Evolutionary conservation across 2,113 vertebrate genomes (phyloP), one percentile per base, ranked within the genome.

Genomic region (Plecturocebus donacophilus): DNA sequence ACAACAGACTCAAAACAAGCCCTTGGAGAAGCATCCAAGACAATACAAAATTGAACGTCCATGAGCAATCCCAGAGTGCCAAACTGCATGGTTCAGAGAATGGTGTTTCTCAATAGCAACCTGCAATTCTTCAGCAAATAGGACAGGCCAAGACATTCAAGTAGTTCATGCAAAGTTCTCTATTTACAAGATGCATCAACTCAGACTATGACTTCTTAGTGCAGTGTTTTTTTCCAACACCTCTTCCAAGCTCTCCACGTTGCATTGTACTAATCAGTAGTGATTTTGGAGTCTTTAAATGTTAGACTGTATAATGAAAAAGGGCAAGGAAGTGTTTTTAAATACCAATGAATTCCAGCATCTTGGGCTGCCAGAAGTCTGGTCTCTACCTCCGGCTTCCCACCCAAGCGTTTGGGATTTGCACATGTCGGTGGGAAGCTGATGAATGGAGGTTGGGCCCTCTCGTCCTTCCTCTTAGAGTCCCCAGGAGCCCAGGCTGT

Each of bases 321-420:
- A 97, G 97, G 95, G 96, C 95, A 96, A 30, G 76, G 80, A 89
- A 95, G 90, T 96, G 91, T 96, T 94, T 94, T 90, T 96, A 97
- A 98, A 97, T 96, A 97, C 94, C 96, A 97, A 94, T 96, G 96
- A 96, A 97, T 97, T 96, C 92, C 98, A 96, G 96, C 91, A 95
- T 66, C 83, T n/a, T 93, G 70, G 45, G 47, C 23, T 97, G 70
- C 96, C 97, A 97, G 92, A 95, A 96, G 91, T 73, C 93, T 96
- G 88, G 80, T 70, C 66, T 86, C 86, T 71, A 80, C 89, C 86
- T 95, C 95, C 21, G 0, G 49, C 79, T 95, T 89, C 79, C 95
- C n/a, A 56, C 61, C 95, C 68, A 45, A 83, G 87, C 6, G 16
- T 71, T 66, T 32, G 20, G 54, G 73, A 79, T 66, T 40, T 13